Conservation (phyloP, 2,888 invertebrate genomes). For the Cephus pygmeus region DNA sequence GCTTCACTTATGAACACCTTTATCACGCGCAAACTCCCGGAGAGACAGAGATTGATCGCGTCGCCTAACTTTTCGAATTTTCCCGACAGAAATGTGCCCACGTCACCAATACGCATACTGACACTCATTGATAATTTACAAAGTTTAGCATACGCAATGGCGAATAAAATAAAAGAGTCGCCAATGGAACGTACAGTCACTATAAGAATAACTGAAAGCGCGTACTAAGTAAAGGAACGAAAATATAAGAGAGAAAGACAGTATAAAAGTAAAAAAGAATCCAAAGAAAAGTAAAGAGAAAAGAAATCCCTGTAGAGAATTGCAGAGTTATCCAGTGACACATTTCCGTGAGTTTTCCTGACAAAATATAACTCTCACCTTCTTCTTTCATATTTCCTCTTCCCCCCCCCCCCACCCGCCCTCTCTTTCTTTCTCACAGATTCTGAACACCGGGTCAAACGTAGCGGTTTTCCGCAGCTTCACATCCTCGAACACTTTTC, state of each 20-base stretch:
- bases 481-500: background rate
- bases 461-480: background rate
- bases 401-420: background rate
- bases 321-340: background rate
- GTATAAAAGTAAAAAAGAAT: background rate
- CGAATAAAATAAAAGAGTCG: background rate
- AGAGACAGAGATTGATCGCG: constrained; percentile 34
- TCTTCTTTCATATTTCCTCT: constrained; percentile 10
- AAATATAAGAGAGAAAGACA: background rate
- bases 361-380: constrained; percentile 12
- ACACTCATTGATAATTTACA: background rate
- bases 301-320: background rate
- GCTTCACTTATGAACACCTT: constrained; percentile 33
- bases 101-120: background rate
- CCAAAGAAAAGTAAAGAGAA: background rate
- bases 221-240: background rate
- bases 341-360: background rate
- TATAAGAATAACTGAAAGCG: background rate
- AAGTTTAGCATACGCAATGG: background rate
- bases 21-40: constrained; percentile 30
- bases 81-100: background rate
- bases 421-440: background rate
- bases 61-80: constrained; percentile 22
- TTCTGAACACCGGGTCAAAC: background rate
- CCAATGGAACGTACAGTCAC: background rate